A percentile compares a stretch with the other conserved stretches of the same genome.
Evolutionary conservation across 2,888 invertebrate genomes (phyloP).

Genomic region (Lumbricus terrestris): DNA sequence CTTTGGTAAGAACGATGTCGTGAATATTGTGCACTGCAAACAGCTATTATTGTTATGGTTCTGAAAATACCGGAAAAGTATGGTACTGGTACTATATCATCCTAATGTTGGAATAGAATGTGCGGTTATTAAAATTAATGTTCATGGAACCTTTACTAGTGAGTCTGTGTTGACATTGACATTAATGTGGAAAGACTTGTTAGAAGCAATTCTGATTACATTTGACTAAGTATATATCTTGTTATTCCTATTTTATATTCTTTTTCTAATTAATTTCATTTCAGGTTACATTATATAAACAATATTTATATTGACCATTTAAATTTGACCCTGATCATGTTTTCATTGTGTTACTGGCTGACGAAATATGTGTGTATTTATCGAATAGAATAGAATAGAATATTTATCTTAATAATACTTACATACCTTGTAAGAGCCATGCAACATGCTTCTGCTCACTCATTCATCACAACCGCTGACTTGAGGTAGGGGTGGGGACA

Average conservation of each 20-base stretch:
- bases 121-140: not conserved
- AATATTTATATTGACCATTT: not conserved
- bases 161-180: not conserved
- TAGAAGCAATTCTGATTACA: not conserved
- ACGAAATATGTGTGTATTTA: not conserved
- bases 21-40: not conserved
- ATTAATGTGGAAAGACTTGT: not conserved
- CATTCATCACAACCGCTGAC: not conserved
- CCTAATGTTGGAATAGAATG: not conserved
- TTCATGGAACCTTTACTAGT: not conserved
- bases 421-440: too few relatives aligned
- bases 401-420: too few relatives aligned
- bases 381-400: not conserved
- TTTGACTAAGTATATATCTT: not conserved
- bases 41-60: not conserved
- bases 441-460: not conserved
- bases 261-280: not conserved
- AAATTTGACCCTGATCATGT: not conserved
- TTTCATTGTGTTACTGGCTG: too few relatives aligned
- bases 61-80: not conserved
- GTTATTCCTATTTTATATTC: too few relatives aligned
- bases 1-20: slow-evolving; percentile 47
- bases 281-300: not conserved
- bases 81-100: too few relatives aligned
- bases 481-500: not conserved